phyloP scores from a whole-genome alignment of 2,888 invertebrate genomes.

The Lottia gigantea region DNA sequence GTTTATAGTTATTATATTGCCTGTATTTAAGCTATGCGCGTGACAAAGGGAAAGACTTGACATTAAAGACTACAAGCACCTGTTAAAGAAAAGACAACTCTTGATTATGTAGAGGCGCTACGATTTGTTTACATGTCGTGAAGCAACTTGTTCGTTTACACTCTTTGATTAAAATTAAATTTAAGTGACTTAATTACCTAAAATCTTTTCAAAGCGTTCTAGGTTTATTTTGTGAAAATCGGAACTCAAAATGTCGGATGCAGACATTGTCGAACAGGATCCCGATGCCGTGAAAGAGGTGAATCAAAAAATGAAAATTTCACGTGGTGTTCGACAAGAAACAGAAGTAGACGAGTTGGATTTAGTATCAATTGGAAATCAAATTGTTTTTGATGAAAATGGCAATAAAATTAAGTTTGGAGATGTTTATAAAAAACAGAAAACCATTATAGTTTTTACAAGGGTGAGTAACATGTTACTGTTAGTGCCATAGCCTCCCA shows the following conservation, averaged over 20 bases:
- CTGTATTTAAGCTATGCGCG: no score
- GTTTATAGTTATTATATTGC: no score
- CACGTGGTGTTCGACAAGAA: slow-evolving; percentile 49
- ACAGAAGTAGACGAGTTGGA: slow-evolving; percentile 34
- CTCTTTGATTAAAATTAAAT: no score
- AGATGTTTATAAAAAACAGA: slow-evolving; percentile 58
- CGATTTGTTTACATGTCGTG: no score
- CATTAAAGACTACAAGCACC: no score
- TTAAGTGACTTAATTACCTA: no score
- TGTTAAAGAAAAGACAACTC: no score
- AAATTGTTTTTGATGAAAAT: slow-evolving; percentile 49
- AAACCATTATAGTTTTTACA: slow-evolving; percentile 57
- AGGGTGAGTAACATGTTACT: slow-evolving; percentile 42
- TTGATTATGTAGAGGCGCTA: no score
- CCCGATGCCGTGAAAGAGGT: slow-evolving; percentile 23
- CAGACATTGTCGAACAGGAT: slow-evolving; percentile 33
- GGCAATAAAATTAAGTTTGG: slow-evolving; percentile 56
- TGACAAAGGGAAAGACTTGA: no score
- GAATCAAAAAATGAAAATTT: slow-evolving; percentile 39
- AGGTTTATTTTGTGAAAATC: not conserved
- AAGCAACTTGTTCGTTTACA: no score
- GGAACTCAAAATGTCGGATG: slow-evolving; percentile 14
- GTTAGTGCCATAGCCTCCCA: no score
- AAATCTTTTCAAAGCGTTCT: no score
- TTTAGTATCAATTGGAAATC: slow-evolving; percentile 42